phyloP scores from a whole-genome alignment of 2,113 vertebrate species.

The Oryzias woworae region DNA sequence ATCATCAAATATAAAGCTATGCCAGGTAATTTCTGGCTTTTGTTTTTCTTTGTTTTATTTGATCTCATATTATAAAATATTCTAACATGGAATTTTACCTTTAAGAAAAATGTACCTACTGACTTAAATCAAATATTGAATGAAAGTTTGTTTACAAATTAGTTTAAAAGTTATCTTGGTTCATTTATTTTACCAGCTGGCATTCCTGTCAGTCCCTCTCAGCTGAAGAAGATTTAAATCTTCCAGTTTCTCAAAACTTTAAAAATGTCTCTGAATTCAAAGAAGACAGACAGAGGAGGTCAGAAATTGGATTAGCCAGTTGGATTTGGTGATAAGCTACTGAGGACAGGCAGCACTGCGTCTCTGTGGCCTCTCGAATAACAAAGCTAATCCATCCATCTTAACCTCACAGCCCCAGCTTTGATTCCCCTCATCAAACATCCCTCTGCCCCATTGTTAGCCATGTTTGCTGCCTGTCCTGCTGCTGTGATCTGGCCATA shows the following conservation, averaged over 20 bases:
- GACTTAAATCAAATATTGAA: too few species aligned
- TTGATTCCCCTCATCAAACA: slow-evolving; percentile 70
- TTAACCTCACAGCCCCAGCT: slow-evolving; percentile 61
- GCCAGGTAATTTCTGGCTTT: too few species aligned
- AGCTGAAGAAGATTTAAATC: not conserved
- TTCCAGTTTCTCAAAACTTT: slow-evolving; percentile 26
- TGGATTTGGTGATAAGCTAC: slow-evolving; percentile 55
- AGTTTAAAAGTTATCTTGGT: too few species aligned
- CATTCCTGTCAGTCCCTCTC: too few species aligned
- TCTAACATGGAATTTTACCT: too few species aligned
- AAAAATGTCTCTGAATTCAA: slow-evolving; percentile 23
- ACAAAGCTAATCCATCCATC: slow-evolving; percentile 68
- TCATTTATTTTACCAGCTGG: too few species aligned
- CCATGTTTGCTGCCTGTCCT: slow-evolving; percentile 60
- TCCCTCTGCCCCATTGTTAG: slow-evolving; percentile 54
- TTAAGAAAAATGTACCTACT: too few species aligned
- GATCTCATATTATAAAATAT: too few species aligned
- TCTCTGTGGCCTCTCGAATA: slow-evolving; percentile 55
- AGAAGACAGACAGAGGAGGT: slow-evolving; percentile 20
- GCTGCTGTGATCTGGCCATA: slow-evolving; percentile 42
- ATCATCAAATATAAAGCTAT: too few species aligned
- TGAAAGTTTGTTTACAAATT: too few species aligned
- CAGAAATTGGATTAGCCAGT: slow-evolving; percentile 56
- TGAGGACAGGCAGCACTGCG: slow-evolving; percentile 31
- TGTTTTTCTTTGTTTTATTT: too few species aligned